Percentiles rank a stretch among this genome's conserved stretches.
These are phyloP conservation scores for Montipora cactus DNA, from an alignment of 64 coral and sea anemone species.

Conservation along the genomic window DNA sequence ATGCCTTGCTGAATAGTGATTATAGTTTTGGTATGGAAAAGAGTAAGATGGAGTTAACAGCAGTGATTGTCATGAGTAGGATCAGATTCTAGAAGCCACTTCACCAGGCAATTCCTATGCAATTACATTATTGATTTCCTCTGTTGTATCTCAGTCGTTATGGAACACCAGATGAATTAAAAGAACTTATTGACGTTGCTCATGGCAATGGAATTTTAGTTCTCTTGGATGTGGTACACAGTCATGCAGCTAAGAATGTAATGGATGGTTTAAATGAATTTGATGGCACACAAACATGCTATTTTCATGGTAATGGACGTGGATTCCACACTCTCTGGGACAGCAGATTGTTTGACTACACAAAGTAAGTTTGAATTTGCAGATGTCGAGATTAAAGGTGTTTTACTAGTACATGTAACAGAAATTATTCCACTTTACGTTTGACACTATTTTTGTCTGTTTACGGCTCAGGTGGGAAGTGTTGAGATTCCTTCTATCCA, in stretches of 20 bases:
- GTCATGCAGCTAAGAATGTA: slow-evolving; percentile 95
- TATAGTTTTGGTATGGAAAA: too few relatives aligned
- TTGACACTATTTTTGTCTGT: background rate
- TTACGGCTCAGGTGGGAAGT: slow-evolving; percentile 87
- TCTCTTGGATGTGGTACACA: slow-evolving; percentile 94
- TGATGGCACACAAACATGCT: slow-evolving; percentile 91
- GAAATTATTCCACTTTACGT: too few relatives aligned
- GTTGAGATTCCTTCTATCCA: slow-evolving; percentile 91
- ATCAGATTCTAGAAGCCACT: too few relatives aligned
- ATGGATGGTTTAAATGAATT: slow-evolving; percentile 98
- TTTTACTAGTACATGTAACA: background rate
- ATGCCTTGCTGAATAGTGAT: too few relatives aligned
- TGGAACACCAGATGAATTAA: slow-evolving; percentile 97
- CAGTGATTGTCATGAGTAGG: too few relatives aligned
- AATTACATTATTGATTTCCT: background rate
- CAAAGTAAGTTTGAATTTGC: slow-evolving; percentile 73
- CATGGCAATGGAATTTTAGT: slow-evolving; percentile 93
- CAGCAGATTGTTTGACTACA: slow-evolving; percentile 95
- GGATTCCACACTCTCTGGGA: slow-evolving; percentile 91
- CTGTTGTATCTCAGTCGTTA: slow-evolving; percentile 75
- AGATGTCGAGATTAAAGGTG: too few relatives aligned
- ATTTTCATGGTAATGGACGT: slow-evolving; percentile 81
- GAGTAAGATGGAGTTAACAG: too few relatives aligned
- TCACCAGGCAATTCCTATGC: too few relatives aligned
- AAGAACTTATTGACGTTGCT: slow-evolving; percentile 90